Evolutionary conservation across 1,140 invertebrate genomes (phyloP).

Genomic region (Oncopeltus fasciatus): DNA sequence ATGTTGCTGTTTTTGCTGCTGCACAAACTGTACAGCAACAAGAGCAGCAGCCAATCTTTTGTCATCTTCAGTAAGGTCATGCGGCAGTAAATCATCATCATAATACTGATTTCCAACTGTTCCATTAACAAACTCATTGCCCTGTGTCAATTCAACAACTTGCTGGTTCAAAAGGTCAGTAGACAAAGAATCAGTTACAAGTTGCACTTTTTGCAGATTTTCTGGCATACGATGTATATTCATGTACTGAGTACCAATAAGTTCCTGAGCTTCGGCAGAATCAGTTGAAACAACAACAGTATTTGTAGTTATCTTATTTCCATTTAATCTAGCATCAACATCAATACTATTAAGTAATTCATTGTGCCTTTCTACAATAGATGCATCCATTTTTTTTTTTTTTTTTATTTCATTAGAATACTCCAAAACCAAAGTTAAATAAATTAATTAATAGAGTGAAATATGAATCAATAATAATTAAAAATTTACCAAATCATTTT

Average conservation of each 20-base stretch:
- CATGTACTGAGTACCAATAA: slow-evolving; percentile 32
- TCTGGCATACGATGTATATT: slow-evolving; percentile 34
- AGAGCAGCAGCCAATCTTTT: slow-evolving; percentile 35
- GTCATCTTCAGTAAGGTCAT: slow-evolving; percentile 36
- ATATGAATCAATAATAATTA: too few species aligned
- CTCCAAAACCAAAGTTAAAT: not conserved
- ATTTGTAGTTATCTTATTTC: not conserved
- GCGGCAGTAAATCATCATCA: slow-evolving; percentile 32
- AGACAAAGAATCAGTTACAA: slow-evolving; percentile 31
- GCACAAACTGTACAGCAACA: slow-evolving; percentile 37
- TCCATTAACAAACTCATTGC: slow-evolving; percentile 30
- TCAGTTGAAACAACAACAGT: slow-evolving; percentile 11
- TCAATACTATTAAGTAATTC: slow-evolving; percentile 7
- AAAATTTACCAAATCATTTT: not conserved
- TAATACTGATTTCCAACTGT: slow-evolving; percentile 32
- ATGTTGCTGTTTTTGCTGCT: slow-evolving; percentile 36
- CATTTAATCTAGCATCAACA: slow-evolving; percentile 9
- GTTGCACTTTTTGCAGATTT: slow-evolving; percentile 30
- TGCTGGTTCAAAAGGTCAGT: slow-evolving; percentile 33
- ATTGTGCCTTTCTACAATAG: slow-evolving; percentile 7
- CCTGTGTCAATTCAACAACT: slow-evolving; percentile 35
- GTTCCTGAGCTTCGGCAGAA: slow-evolving; percentile 11
- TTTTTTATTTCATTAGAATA: not conserved
- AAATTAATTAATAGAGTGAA: not conserved
- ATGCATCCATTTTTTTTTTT: slow-evolving; percentile 8